Percentiles rank a stretch among this genome's conserved stretches.
Conservation (phyloP, 2,888 invertebrate genomes). For the Xestia c-nigrum region DNA sequence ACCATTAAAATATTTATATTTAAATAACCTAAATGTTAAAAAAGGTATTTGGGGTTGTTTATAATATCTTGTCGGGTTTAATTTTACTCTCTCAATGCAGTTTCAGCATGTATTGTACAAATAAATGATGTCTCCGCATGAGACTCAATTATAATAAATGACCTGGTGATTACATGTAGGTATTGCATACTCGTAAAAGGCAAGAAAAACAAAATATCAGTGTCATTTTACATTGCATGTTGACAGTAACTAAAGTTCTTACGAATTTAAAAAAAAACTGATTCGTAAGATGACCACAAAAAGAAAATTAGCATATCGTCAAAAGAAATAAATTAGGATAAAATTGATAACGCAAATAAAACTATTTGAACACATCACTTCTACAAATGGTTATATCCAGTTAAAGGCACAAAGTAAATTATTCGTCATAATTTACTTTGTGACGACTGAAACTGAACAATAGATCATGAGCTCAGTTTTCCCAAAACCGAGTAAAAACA, state of each 20-base stretch:
- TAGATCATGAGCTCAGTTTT: slow-evolving; percentile 16
- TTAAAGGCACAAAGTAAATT: background rate
- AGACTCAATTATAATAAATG: background rate
- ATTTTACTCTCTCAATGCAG: background rate
- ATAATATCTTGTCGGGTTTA: background rate
- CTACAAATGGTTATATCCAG: slow-evolving; percentile 8
- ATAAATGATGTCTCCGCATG: slow-evolving; percentile 1
- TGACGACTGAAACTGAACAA: background rate
- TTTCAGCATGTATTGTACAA: background rate
- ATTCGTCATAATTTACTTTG: background rate
- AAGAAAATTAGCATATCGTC: background rate
- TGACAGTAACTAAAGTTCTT: background rate
- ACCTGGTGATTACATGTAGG: background rate
- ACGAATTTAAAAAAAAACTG: background rate
- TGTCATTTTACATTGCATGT: slow-evolving; percentile 8
- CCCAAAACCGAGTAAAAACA: slow-evolving; percentile 18
- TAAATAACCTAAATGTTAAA: background rate
- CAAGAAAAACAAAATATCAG: background rate
- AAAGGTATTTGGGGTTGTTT: background rate
- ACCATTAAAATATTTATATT: background rate
- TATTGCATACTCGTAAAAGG: slow-evolving; percentile 1
- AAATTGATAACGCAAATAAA: slow-evolving; percentile 4
- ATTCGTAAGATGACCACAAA: background rate
- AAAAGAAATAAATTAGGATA: background rate
- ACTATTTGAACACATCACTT: slow-evolving; percentile 16